phyloP scores from a whole-genome alignment of 2,113 vertebrate genomes.

The Galbula dea region DNA sequence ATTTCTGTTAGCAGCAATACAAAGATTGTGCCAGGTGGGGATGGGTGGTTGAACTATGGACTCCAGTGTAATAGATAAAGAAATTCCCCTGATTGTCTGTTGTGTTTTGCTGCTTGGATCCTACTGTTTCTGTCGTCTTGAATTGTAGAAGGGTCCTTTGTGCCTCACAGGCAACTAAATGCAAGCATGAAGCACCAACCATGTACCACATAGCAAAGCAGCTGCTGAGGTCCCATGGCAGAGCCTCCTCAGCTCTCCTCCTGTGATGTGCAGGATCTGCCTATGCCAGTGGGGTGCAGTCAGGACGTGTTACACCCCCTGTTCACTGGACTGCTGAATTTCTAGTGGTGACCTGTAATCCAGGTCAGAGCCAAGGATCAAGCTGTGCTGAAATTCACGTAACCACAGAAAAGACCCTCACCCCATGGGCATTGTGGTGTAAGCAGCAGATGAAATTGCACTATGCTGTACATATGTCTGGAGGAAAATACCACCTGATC shows the following conservation, averaged over 20 bases:
- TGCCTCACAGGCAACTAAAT: neutral
- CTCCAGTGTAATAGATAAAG: neutral
- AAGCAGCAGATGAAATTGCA: rapidly evolving
- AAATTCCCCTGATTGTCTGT: neutral
- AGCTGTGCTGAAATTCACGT: neutral
- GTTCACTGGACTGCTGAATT: rapidly evolving
- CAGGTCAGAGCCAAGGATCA: neutral
- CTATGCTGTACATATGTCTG: rapidly evolving
- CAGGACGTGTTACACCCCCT: rapidly evolving
- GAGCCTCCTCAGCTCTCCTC: neutral
- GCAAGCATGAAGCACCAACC: neutral
- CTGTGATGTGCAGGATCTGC: rapidly evolving
- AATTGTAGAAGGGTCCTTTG: neutral
- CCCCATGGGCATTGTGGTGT: rapidly evolving
- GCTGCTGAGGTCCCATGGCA: rapidly evolving
- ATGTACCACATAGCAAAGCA: rapidly evolving
- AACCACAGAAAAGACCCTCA: rapidly evolving
- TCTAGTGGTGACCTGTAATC: neutral
- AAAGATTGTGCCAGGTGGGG: neutral
- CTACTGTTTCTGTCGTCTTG: neutral
- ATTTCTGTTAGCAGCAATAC: neutral
- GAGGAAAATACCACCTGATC: neutral
- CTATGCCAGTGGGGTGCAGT: rapidly evolving
- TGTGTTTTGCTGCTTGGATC: neutral
- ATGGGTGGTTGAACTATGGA: neutral